These are phyloP conservation scores for Ictidomys tridecemlineatus DNA, from an alignment of 2,113 vertebrate species.

Conservation along the genomic window DNA sequence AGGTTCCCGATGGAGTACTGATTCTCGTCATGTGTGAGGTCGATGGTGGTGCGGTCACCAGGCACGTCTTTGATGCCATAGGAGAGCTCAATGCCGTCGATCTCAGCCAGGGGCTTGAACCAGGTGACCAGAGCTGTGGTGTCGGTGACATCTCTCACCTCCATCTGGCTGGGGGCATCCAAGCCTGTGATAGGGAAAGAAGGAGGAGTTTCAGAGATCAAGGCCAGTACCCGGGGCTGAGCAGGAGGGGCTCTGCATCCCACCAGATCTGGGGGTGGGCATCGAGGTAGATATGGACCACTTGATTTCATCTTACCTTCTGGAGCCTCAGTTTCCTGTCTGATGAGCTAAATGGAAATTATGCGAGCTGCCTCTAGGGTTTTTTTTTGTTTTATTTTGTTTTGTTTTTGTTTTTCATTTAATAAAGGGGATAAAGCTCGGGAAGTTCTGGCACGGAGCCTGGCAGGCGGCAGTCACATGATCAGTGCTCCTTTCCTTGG, in stretches of 20 bases:
- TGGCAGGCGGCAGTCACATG: background rate
- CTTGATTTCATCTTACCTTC: background rate
- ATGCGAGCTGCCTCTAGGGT: background rate
- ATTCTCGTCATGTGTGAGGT: slow-evolving; percentile 93
- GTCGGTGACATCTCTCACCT: slow-evolving; percentile 96
- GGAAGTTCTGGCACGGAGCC: background rate
- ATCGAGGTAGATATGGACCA: background rate
- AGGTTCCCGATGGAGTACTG: slow-evolving; percentile 95
- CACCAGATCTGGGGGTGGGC: fast-evolving
- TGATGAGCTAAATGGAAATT: background rate
- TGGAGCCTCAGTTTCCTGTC: background rate
- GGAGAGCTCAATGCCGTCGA: slow-evolving; percentile 92
- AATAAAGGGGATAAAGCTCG: background rate
- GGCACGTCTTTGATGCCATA: slow-evolving; percentile 91
- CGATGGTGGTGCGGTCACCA: slow-evolving; percentile 89
- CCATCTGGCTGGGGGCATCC: slow-evolving; percentile 94
- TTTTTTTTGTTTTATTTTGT: no score
- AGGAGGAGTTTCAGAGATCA: background rate
- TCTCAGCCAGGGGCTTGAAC: slow-evolving; percentile 94
- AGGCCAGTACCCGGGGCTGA: background rate
- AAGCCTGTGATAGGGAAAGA: slow-evolving; percentile 88
- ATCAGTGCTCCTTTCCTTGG: background rate
- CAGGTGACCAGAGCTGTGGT: slow-evolving; percentile 95
- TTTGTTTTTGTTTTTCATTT: background rate
- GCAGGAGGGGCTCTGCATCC: background rate